Conservation (phyloP, 2,113 vertebrate genomes). For the Rattus rattus region DNA sequence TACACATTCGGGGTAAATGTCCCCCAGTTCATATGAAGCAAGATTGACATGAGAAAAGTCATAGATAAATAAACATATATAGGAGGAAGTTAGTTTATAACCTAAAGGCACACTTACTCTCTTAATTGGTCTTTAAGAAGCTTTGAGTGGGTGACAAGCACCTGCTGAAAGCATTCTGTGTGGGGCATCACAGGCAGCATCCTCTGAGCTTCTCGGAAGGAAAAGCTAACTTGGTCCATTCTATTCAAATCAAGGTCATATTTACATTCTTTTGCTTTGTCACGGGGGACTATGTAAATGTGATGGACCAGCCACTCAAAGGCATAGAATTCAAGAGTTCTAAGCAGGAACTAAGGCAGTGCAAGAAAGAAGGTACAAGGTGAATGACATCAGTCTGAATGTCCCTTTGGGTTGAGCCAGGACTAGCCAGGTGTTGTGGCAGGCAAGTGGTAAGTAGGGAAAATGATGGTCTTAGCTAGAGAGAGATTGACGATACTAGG, state of each 20-base stretch:
- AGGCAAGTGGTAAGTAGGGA: background rate
- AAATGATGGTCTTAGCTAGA: rapidly evolving
- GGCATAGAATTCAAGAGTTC: background rate
- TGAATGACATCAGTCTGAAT: rapidly evolving
- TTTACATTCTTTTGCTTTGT: background rate
- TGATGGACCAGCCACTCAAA: background rate
- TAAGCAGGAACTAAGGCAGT: background rate
- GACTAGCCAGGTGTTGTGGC: background rate
- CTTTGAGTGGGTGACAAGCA: background rate
- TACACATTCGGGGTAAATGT: background rate
- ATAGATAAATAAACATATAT: background rate
- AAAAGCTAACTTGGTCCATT: background rate
- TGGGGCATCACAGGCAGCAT: too few species aligned
- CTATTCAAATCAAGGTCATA: background rate
- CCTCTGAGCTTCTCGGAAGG: background rate
- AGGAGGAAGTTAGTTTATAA: background rate
- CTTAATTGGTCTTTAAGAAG: background rate
- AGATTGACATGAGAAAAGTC: background rate
- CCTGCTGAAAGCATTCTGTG: rapidly evolving
- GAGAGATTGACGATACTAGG: rapidly evolving
- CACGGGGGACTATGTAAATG: background rate
- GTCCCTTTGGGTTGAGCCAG: background rate
- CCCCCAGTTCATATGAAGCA: background rate
- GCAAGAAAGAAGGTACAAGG: background rate
- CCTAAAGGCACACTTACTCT: background rate